These are phyloP conservation scores for Hiodon tergisus DNA, from an alignment of 2,113 vertebrate species.

Conservation along the genomic window DNA sequence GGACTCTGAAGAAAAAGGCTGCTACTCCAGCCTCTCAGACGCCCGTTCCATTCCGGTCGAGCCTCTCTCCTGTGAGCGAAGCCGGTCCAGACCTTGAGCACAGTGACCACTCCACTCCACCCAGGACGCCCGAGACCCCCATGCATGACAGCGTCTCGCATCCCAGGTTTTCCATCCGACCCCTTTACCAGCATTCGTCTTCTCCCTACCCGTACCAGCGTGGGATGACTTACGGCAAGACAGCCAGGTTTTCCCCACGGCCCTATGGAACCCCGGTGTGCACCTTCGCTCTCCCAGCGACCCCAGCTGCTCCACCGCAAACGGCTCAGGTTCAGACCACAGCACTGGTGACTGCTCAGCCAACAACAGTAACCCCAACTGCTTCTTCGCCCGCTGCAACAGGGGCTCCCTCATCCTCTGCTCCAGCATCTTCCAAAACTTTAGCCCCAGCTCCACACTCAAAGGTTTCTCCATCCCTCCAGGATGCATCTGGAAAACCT, in stretches of 20 bases:
- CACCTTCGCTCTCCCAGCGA: constrained; percentile 13
- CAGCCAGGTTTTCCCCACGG: constrained; percentile 51
- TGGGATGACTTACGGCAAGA: constrained; percentile 52
- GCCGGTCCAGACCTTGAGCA: constrained; percentile 77
- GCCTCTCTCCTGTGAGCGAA: constrained; percentile 87
- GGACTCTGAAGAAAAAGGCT: constrained; percentile 67
- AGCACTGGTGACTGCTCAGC: background rate
- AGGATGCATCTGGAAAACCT: background rate
- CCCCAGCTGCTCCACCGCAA: background rate
- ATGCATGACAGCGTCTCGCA: constrained; percentile 25
- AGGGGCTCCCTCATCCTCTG: constrained; percentile 15
- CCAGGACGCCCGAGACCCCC: constrained; percentile 42
- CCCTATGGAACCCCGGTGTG: constrained; percentile 32
- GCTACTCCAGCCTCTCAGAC: constrained; percentile 43
- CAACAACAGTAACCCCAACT: background rate
- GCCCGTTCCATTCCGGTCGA: constrained; percentile 64
- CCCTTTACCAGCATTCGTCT: constrained; percentile 52
- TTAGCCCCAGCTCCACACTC: constrained; percentile 11
- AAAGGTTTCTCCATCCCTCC: background rate
- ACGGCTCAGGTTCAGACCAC: background rate
- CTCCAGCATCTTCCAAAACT: constrained; percentile 2
- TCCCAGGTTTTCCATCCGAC: constrained; percentile 48
- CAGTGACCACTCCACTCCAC: constrained; percentile 55
- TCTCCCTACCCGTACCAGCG: constrained; percentile 67
- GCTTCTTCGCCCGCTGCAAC: background rate